Evolutionary conservation across 2,113 vertebrate species (phyloP).

Genomic region (Saccopteryx leptura): DNA sequence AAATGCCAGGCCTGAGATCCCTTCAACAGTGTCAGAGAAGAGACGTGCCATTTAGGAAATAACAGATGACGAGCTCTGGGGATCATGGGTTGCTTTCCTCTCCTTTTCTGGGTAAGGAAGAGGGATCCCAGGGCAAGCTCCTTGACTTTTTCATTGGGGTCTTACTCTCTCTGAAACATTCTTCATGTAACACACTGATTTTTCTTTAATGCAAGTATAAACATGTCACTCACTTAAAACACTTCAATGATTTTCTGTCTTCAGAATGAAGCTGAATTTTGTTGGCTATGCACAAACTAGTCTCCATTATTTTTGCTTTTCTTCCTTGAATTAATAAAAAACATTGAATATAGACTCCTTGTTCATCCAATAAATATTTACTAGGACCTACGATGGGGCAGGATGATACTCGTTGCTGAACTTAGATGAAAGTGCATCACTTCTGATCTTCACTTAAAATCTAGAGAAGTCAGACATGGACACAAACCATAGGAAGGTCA

Average conservation of each 20-base stretch:
- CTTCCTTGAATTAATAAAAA: not conserved
- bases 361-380: slow-evolving; percentile 36
- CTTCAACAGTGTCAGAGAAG: not conserved
- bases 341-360: not conserved
- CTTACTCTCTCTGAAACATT: not conserved
- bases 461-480: not conserved
- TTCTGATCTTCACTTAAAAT: not conserved
- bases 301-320: not conserved
- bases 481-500: not conserved
- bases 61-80: not conserved
- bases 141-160: not conserved
- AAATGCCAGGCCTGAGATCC: not conserved
- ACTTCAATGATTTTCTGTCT: not conserved
- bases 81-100: slow-evolving; percentile 1
- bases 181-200: not conserved
- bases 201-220: slow-evolving; percentile 22
- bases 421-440: not conserved
- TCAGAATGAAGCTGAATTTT: not conserved
- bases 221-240: not conserved
- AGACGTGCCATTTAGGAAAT: not conserved
- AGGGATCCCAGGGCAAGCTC: not conserved
- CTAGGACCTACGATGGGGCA: not conserved
- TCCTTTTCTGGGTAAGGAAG: not conserved
- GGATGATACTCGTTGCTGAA: not conserved
- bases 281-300: accelerated